These are phyloP conservation scores for Pogonognathellus flavescens DNA, from an alignment of 1,140 invertebrate species.

Conservation along the genomic window DNA sequence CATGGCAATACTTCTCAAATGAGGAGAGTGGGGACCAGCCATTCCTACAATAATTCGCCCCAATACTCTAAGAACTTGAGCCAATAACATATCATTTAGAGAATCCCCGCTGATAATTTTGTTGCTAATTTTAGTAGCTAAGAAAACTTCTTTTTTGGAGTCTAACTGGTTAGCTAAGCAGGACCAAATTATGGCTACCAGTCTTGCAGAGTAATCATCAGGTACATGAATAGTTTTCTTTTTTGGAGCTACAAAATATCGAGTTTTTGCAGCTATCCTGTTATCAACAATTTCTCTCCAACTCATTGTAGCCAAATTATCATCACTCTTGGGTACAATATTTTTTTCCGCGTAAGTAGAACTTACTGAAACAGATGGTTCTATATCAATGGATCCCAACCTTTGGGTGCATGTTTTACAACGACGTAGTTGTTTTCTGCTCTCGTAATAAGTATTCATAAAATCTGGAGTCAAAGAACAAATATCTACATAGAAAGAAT, in stretches of 20 bases:
- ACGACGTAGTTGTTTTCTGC: not conserved
- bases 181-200: constrained; percentile 62
- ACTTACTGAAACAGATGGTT: not conserved
- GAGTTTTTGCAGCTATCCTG: constrained; percentile 59
- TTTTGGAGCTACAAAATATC: constrained; percentile 51
- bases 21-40: constrained; percentile 45
- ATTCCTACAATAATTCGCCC: constrained; percentile 56
- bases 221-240: constrained; percentile 24
- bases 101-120: not conserved
- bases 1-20: constrained; percentile 55
- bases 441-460: constrained; percentile 51
- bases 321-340: not conserved
- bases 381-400: not conserved
- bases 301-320: constrained; percentile 9
- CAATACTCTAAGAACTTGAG: constrained; percentile 56
- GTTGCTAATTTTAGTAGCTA: not conserved
- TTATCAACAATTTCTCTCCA: constrained; percentile 63
- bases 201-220: constrained; percentile 59
- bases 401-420: not conserved
- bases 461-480: constrained; percentile 20
- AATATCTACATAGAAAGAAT: constrained; percentile 1
- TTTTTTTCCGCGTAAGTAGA: not conserved
- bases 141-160: not conserved
- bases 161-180: constrained; percentile 59
- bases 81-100: constrained; percentile 42